phyloP scores from a whole-genome alignment of 2,113 vertebrate genomes.

The Aegypius monachus region DNA sequence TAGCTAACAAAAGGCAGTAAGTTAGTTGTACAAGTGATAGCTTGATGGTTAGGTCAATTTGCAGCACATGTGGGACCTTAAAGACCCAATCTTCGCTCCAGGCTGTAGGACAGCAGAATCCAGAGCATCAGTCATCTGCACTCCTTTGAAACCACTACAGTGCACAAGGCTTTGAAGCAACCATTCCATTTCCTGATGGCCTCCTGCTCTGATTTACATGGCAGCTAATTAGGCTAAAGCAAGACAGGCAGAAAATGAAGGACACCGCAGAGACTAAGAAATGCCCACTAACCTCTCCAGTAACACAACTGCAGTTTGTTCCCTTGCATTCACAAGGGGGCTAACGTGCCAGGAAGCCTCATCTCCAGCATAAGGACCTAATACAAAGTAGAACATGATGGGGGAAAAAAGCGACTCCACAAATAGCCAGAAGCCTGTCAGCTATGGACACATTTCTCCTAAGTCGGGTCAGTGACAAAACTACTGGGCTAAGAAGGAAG shows the following conservation, averaged over 20 bases:
- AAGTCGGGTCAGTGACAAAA: not conserved
- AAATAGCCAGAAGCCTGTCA: not conserved
- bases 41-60: not conserved
- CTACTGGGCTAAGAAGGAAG: not conserved
- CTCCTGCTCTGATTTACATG: not conserved
- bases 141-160: not conserved
- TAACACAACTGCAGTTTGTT: not conserved
- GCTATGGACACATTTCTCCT: not conserved
- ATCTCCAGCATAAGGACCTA: not conserved
- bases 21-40: not conserved
- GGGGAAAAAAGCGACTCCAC: not conserved
- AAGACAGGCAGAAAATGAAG: not conserved
- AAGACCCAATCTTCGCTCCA: not conserved
- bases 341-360: not conserved
- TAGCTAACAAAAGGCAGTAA: not conserved
- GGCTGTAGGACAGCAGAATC: not conserved
- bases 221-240: not conserved
- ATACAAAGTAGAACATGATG: not conserved
- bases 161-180: not conserved
- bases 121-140: not conserved
- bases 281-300: not conserved
- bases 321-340: not conserved
- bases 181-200: not conserved
- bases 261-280: not conserved
- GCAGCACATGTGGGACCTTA: not conserved